Evolutionary conservation across 2,113 vertebrate species (phyloP).

Genomic region (Strigops habroptila): DNA sequence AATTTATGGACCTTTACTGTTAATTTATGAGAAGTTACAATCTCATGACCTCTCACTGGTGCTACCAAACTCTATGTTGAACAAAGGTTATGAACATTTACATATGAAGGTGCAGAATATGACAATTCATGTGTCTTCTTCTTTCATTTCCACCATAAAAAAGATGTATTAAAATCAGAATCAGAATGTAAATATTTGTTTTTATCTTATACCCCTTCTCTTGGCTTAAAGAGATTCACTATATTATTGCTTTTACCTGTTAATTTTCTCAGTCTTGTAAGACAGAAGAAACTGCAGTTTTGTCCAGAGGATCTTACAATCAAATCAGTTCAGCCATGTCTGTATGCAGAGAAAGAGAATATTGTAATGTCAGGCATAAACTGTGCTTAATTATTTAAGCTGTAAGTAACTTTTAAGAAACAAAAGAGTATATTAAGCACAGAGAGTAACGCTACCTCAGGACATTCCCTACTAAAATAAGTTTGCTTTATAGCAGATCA

Average conservation of each 20-base stretch:
- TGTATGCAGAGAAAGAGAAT: not conserved
- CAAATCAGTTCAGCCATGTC: not conserved
- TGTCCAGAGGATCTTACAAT: not conserved
- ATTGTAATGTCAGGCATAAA: not conserved
- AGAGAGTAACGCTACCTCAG: not conserved
- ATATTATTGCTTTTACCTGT: not conserved
- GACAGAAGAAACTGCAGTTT: not conserved
- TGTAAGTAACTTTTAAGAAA: slow-evolving; percentile 15
- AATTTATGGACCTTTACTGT: not conserved
- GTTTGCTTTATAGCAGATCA: not conserved
- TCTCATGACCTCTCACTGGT: not conserved
- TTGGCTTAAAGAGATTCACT: not conserved
- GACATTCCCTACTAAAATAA: not conserved
- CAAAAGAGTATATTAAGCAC: not conserved
- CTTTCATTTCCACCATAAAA: not conserved
- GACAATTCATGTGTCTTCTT: not conserved
- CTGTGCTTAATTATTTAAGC: not conserved
- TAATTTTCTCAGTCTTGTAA: not conserved
- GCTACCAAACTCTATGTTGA: not conserved
- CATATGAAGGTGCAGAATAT: not conserved
- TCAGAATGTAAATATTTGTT: not conserved
- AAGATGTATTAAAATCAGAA: not conserved
- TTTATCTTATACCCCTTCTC: not conserved
- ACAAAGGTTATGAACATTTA: not conserved
- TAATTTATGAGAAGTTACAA: not conserved